These are phyloP conservation scores for Mactra quadrangularis DNA, from an alignment of 1,140 invertebrate genomes.

Conservation along the genomic window DNA sequence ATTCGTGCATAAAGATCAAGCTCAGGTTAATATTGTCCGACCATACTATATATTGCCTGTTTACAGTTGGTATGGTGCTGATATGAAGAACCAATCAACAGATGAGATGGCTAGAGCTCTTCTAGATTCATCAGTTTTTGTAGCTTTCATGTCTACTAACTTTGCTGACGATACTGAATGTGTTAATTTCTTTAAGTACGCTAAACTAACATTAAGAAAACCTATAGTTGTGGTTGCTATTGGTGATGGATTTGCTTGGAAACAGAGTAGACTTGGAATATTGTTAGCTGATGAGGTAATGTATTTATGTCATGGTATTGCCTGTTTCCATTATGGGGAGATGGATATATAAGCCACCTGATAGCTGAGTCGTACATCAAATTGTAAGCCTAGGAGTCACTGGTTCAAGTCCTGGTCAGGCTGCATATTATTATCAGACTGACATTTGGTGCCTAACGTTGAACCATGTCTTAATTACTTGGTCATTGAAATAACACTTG, in stretches of 20 bases:
- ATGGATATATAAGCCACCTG: too few species aligned
- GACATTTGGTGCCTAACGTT: too few species aligned
- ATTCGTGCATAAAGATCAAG: too few species aligned
- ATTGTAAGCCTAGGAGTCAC: too few species aligned
- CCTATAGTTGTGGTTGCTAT: constrained; percentile 77
- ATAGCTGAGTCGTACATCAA: too few species aligned
- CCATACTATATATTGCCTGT: too few species aligned
- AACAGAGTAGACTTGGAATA: constrained; percentile 75
- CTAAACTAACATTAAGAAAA: constrained; percentile 76
- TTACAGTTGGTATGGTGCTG: constrained; percentile 72
- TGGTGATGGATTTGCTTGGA: constrained; percentile 76
- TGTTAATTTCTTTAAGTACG: constrained; percentile 80
- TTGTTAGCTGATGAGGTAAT: constrained; percentile 77
- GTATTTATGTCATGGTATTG: background rate
- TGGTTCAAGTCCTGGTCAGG: too few species aligned
- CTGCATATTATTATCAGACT: too few species aligned
- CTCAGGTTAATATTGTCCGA: too few species aligned
- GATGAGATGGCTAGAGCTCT: constrained; percentile 76
- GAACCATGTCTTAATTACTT: too few species aligned
- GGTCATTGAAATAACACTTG: too few species aligned
- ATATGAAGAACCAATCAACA: constrained; percentile 53
- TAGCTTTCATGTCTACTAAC: constrained; percentile 79
- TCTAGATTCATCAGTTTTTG: constrained; percentile 75
- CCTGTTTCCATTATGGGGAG: too few species aligned
- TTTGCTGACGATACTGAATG: constrained; percentile 76